Evolutionary conservation across 2,888 invertebrate species (phyloP), one percentile per base, ranked within the genome.

Genomic region (Andrena haemorrhoa): DNA sequence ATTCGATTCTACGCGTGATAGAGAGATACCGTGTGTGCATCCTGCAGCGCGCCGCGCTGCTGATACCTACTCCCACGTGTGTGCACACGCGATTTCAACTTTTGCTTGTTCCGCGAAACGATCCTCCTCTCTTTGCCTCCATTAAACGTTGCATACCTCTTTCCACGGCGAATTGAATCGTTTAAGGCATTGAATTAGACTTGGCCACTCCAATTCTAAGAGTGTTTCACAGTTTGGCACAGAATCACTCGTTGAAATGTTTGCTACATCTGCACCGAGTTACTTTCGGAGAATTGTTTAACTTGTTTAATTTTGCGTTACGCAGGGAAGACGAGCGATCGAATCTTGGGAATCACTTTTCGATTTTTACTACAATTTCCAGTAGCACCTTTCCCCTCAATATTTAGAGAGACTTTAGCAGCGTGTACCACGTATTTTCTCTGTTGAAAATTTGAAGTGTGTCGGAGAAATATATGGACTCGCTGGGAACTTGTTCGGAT

Each of bases 401-500:
- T 33, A 33, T 35, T 56, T 12, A 20, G 20, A 20, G 33, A 16
- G 20, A 61, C 33, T 16, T 33, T 20, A n/a, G 23, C 4, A n/a
- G 16, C 8, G 12, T 20, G 49, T 12, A 29, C 2, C 49, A 23
- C 60, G 31, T 16, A 58, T 58, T 35, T 60, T 4, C 41, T 12
- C 69, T 23, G 61, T 69, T 23, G 41, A 79, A 88, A 83, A 84
- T 88, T 81, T 74, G 79, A 64, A 72, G 23, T 66, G 75, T 53
- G 58, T 29, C 10, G 61, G 69, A 71, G 86, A 82, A 75, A 86
- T 76, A 77, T 75, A 83, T 82, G 77, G 79, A 78, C 79, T 78
- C 70, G 68, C 16, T 72, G 64, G 75, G 72, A 88, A 78, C 83
- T 82, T 81, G 80, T 82, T 70, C 78, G 79, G 74, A 78, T 82